Base-by-base conservation (phyloP, 2,888 invertebrate species). In the Cryptosula pallasiana region DNA sequence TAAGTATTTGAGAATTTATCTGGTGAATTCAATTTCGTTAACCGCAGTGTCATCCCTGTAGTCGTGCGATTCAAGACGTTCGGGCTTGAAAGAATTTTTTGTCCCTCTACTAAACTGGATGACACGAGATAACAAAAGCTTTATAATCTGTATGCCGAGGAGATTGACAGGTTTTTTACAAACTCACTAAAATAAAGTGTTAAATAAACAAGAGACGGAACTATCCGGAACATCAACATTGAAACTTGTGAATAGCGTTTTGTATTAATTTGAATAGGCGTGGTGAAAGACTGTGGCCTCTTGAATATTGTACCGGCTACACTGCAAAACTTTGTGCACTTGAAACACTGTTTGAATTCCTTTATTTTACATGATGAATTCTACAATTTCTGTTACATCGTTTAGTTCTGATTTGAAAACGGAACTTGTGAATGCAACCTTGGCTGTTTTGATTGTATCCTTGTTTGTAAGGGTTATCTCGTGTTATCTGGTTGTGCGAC, bases 141-240 rank as follows among this genome's bases (percentile, higher is more conserved):
- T 32, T 25, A 27, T 27, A 63, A 57, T 57, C 57, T 57, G 25
- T 63, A 5, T 63, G 27, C n/a, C 13, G 34, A 9, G 34, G 1
- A 63, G 13, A 9, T 13, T 63, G 63, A 25, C 57, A 23, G 57
- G 63, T 27, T 63, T 63, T 63, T 34, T 63, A 34, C 32, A 55
- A 55, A 16, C 25, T 55, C 55, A 23, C 25, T 55, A 55, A 63
- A 63, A 63, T 63, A 63, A 32, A 63, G 63, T 63, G 63, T 34
- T 63, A 63, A 34, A 63, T 63, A 63, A 63, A 63, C 63, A 63
- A 63, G 25, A n/a, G 63, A 25, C 45, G 20, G 2, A 63, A 32
- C 63, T 63, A 63, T 63, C 63, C 63, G 27, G 63, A 32, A 63
- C 34, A 63, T 63, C 63, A 63, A 63, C 63, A 63, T 63, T 27